phyloP scores from a whole-genome alignment of 2,113 vertebrate species.

The Cottus gobio region DNA sequence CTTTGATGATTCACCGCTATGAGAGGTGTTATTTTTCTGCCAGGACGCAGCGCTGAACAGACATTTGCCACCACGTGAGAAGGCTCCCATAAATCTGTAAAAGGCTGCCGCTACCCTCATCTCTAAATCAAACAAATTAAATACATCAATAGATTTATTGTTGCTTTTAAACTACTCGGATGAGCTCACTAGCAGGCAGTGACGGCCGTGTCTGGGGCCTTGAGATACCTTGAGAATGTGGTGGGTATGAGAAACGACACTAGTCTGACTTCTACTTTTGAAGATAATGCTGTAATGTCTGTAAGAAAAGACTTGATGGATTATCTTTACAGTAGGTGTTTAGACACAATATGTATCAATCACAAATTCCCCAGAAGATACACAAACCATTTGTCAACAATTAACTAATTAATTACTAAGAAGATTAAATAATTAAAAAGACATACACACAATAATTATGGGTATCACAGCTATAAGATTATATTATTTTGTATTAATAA shows the following conservation, averaged over 20 bases:
- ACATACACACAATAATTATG: background rate
- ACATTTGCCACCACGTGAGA: conserved; percentile 51
- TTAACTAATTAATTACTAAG: background rate
- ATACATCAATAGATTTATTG: conserved; percentile 60
- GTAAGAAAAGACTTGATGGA: background rate
- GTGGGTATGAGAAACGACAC: background rate
- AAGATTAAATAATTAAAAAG: background rate
- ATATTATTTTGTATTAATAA: background rate
- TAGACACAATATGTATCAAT: background rate
- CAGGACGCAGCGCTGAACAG: conserved; percentile 43
- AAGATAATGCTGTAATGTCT: background rate
- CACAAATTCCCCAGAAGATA: background rate
- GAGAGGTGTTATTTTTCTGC: conserved; percentile 50
- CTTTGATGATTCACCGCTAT: conserved; percentile 57
- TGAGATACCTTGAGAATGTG: background rate
- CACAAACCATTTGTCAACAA: background rate
- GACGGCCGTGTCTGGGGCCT: conserved; percentile 12
- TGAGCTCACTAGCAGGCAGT: conserved; percentile 11
- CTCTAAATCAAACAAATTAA: conserved; percentile 67
- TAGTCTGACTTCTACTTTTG: background rate
- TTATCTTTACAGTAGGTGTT: background rate
- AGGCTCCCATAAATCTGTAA: conserved; percentile 51
- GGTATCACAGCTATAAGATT: background rate
- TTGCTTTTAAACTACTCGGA: conserved; percentile 48
- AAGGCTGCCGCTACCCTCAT: conserved; percentile 44